These are phyloP conservation scores for Eptatretus atami DNA, from an alignment of 2,797 vertebrate genomes.

Conservation along the genomic window DNA sequence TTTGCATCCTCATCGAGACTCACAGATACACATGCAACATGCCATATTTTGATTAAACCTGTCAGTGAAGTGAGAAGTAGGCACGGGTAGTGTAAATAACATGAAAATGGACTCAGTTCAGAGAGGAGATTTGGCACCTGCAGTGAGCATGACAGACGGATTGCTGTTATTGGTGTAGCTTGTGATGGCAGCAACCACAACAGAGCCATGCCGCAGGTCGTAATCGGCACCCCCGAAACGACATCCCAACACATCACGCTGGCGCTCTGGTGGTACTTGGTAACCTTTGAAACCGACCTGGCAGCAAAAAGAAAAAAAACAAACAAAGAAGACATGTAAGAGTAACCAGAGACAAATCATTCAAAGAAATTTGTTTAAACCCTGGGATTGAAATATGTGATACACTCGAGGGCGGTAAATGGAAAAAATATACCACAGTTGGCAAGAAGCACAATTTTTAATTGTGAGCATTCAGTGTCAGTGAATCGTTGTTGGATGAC, in stretches of 20 bases:
- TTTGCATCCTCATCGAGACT: too few relatives aligned
- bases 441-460: too few relatives aligned
- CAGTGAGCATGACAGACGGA: constrained; percentile 85
- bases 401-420: neutral
- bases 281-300: constrained; percentile 98
- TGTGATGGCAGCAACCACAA: constrained; percentile 88
- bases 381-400: neutral
- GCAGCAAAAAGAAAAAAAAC: too few relatives aligned
- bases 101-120: neutral
- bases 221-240: constrained; percentile 28
- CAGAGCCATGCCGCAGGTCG: constrained; percentile 40
- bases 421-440: too few relatives aligned
- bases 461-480: too few relatives aligned
- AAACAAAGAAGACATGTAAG: too few relatives aligned
- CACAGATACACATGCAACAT: too few relatives aligned
- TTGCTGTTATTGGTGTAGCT: constrained; percentile 99
- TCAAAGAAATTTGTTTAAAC: constrained; percentile 6
- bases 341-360: too few relatives aligned
- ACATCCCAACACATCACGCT: constrained; percentile 21
- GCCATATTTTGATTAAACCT: too few relatives aligned
- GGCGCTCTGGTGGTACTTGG: constrained; percentile 27
- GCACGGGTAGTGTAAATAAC: neutral
- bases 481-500: too few relatives aligned
- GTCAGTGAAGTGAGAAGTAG: too few relatives aligned
- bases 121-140: constrained; percentile 23